Conservation (phyloP, 2,888 invertebrate species). For the Chalcis sispes region DNA sequence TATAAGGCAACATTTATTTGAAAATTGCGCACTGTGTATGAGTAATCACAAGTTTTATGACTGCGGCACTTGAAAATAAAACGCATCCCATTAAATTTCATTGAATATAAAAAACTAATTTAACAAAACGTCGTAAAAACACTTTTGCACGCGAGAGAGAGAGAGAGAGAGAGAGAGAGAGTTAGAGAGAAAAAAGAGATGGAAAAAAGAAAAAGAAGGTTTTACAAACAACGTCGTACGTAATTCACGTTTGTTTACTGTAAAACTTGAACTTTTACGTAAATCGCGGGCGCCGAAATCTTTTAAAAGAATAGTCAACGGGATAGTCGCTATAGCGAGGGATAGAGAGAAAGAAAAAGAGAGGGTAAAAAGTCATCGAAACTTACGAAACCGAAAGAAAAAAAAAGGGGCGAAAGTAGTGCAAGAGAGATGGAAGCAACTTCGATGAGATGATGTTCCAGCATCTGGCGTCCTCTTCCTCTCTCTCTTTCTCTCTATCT, state of each 20-base stretch:
- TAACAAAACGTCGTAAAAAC: neutral
- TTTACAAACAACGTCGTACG: too few relatives aligned
- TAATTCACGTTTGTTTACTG: too few relatives aligned
- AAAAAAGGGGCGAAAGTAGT: slow-evolving; percentile 4
- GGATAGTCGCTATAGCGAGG: neutral
- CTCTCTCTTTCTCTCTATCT: slow-evolving; percentile 6
- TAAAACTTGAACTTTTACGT: too few relatives aligned
- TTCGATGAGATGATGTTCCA: neutral
- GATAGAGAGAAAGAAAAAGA: neutral
- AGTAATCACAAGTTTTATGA: slow-evolving; percentile 10
- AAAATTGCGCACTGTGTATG: neutral
- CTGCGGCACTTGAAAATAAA: too few relatives aligned
- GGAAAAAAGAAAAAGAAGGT: too few relatives aligned
- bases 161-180: too few relatives aligned
- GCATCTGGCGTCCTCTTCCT: neutral
- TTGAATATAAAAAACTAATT: neutral
- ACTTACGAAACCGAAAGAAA: slow-evolving; percentile 12
- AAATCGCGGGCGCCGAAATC: neutral
- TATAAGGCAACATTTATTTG: slow-evolving; percentile 24
- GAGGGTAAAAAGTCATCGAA: slow-evolving; percentile 17
- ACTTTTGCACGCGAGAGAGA: too few relatives aligned
- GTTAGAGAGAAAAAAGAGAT: too few relatives aligned
- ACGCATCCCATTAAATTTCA: neutral
- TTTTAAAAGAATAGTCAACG: slow-evolving; percentile 3
- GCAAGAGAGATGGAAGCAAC: neutral